Conservation (phyloP, 2,113 vertebrate species). For the Petroica traversi region DNA sequence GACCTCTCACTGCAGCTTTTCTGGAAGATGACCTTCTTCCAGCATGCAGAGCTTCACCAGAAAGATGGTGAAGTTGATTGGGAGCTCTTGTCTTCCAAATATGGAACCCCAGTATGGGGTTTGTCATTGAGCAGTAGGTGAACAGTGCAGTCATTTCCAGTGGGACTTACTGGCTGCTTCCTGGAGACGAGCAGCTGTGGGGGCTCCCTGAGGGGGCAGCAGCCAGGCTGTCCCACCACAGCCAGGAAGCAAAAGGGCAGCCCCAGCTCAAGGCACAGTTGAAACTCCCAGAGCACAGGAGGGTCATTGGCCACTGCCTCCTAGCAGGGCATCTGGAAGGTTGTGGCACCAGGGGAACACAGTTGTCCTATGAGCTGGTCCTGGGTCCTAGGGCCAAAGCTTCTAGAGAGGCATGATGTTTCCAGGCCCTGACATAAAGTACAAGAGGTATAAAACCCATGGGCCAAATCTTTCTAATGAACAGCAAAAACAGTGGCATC, state of each 20-base stretch:
- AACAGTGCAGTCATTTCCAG: neutral
- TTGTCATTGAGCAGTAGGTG: rapidly evolving
- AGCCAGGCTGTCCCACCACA: no score
- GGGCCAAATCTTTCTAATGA: neutral
- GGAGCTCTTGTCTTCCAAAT: neutral
- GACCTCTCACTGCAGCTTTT: neutral
- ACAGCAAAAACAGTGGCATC: neutral
- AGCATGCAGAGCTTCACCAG: neutral
- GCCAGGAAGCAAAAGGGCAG: neutral
- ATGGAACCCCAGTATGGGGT: rapidly evolving
- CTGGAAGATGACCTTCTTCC: neutral
- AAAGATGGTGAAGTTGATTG: neutral
- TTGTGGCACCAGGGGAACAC: rapidly evolving
- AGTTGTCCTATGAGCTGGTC: neutral
- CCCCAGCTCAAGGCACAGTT: rapidly evolving
- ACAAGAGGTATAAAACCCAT: neutral
- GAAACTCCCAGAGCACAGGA: neutral
- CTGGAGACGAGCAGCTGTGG: neutral
- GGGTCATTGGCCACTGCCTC: neutral
- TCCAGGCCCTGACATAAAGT: neutral
- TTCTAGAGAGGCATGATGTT: neutral
- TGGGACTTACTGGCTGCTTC: neutral
- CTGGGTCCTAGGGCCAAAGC: rapidly evolving
- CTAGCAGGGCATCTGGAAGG: neutral
- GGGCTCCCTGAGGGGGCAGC: rapidly evolving